These are phyloP conservation scores for Hippasteria phrygiana DNA, from an alignment of 53 echinoderm and acorn worm genomes.

Conservation along the genomic window DNA sequence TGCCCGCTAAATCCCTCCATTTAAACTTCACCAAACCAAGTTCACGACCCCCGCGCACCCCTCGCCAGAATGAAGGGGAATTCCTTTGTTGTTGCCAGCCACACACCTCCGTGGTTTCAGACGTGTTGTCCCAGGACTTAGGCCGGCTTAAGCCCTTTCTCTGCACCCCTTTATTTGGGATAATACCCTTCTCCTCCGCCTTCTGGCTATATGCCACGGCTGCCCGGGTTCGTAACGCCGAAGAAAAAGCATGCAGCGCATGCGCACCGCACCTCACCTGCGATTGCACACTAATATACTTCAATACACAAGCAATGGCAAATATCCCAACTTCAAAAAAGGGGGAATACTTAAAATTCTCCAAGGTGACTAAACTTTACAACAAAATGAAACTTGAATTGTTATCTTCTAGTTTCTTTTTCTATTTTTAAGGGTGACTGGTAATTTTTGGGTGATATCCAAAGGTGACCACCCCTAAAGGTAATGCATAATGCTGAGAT, in stretches of 20 bases:
- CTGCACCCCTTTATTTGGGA: constrained; percentile 59
- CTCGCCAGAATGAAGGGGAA: background rate
- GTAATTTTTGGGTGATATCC: no score
- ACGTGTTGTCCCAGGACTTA: constrained; percentile 81
- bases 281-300: no score
- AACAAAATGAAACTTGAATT: no score
- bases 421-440: no score
- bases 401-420: no score
- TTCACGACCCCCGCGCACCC: constrained; percentile 38
- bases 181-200: constrained; percentile 20
- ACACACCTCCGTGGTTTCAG: constrained; percentile 33
- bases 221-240: background rate
- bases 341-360: no score
- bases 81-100: constrained; percentile 37
- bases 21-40: background rate
- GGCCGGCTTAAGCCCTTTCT: constrained; percentile 78
- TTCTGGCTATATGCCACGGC: constrained; percentile 12
- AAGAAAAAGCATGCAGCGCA: background rate
- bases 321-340: no score
- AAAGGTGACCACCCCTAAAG: no score
- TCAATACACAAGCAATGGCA: no score
- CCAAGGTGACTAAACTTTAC: no score
- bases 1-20: constrained; percentile 33
- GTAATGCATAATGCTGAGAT: no score
- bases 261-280: constrained; percentile 28